Evolutionary conservation across 2,113 vertebrate genomes (phyloP), one percentile per base, ranked within the genome.

Genomic region (Lathamus discolor): DNA sequence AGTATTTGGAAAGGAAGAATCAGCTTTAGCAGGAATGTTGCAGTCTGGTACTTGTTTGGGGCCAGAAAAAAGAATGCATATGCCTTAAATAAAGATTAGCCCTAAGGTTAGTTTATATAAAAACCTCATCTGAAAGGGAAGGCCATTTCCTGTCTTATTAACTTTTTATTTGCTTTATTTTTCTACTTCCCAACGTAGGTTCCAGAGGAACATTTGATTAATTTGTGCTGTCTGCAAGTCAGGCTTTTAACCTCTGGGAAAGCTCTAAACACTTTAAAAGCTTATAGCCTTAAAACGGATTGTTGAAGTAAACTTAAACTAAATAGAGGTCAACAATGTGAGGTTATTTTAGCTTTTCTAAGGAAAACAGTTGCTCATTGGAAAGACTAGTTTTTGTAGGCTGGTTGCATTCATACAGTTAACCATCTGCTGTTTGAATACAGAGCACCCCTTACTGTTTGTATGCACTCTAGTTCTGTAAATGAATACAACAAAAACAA

Each of bases 101-200:
- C 27, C 20, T 13, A 33, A 80, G 55, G 83, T 90, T 90, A 87
- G 51, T 73, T 94, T 90, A 43, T 89, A 49, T 33, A 83, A 78
- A 73, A 95, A 86, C 59, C 84, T 94, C 67, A 35, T 89, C 69
- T 61, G 48, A 91, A 95, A 84, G 39, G 55, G 54, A 84, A 92
- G 74, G 66, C 81, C 62, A 79, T 93, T 93, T 87, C 84, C 79
- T 18, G 2, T 87, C 86, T 94, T 95, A 92, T 76, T 96, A 97
- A 91, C 84, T 95, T 95, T 70, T 84, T 95, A 93, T 94, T 96
- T 94, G 77, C 78, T 95, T 95, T 93, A 86, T 95, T 96, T 93
- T 84, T 75, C 77, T 52, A 8, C 84, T 89, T 95, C 66, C 49
- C 68, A 79, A 52, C 7, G 0, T 31, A 75, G 87, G 92, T 93